A percentile compares a stretch with the other conserved stretches of the same genome.
phyloP scores from a whole-genome alignment of 2,797 vertebrate species.

The Silurus aristotelis region DNA sequence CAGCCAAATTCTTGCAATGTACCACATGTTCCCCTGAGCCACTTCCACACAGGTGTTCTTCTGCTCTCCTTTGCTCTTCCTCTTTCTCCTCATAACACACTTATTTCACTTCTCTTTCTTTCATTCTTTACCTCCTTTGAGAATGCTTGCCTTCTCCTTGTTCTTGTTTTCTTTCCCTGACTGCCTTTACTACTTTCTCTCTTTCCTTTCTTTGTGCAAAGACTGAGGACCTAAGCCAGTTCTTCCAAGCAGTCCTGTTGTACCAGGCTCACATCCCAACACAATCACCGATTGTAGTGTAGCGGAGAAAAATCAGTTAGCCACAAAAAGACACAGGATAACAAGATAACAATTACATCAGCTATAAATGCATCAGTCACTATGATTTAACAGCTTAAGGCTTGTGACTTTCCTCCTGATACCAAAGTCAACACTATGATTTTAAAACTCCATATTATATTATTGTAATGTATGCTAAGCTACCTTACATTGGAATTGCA shows the following conservation, averaged over 20 bases:
- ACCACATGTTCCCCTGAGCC: conserved; percentile 30
- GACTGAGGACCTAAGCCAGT: conserved; percentile 28
- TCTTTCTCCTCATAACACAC: conserved; percentile 3
- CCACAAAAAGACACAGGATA: conserved; percentile 11
- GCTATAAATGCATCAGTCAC: conserved; percentile 28
- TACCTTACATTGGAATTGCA: neutral
- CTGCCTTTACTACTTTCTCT: neutral
- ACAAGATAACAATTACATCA: conserved; percentile 26
- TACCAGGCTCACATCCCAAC: conserved; percentile 35
- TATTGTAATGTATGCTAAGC: neutral
- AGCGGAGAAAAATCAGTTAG: conserved; percentile 36
- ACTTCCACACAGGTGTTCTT: conserved; percentile 42
- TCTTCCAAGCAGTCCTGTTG: conserved; percentile 41
- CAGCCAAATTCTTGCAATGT: conserved; percentile 33
- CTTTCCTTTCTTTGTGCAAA: neutral
- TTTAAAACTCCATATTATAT: neutral
- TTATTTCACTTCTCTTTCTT: neutral
- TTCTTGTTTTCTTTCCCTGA: neutral
- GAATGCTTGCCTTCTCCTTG: neutral
- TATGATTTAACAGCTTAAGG: conserved; percentile 9
- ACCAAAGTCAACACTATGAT: neutral
- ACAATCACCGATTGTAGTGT: conserved; percentile 43
- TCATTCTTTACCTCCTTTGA: conserved; percentile 4
- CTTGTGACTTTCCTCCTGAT: conserved; percentile 6
- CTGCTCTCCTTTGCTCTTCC: conserved; percentile 15